Evolutionary conservation across 2,888 invertebrate genomes (phyloP).

Genomic region (Eupithecia subumbrata): DNA sequence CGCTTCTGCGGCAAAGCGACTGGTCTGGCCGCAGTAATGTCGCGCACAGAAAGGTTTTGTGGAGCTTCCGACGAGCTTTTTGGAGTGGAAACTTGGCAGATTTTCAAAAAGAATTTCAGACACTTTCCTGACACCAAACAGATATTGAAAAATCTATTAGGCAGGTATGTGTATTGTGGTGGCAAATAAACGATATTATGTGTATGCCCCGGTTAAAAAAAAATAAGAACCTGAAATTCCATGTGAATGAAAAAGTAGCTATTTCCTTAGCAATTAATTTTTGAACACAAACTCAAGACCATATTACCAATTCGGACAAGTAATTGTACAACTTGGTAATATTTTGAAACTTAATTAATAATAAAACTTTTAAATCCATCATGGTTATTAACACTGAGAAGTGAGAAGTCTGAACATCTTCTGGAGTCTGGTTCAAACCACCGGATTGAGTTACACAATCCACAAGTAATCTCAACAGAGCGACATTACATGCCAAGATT

Average conservation of each 20-base stretch:
- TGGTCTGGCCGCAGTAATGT: slow-evolving; percentile 77
- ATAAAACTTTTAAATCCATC: too few species aligned
- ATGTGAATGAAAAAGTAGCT: too few species aligned
- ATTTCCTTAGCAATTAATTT: not conserved
- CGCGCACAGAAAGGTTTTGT: slow-evolving; percentile 60
- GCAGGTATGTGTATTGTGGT: too few species aligned
- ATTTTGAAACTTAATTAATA: not conserved
- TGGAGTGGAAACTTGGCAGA: slow-evolving; percentile 24
- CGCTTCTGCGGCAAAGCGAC: slow-evolving; percentile 73
- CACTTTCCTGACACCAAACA: not conserved
- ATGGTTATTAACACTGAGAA: too few species aligned
- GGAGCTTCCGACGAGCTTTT: slow-evolving; percentile 50
- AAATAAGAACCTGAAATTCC: not conserved
- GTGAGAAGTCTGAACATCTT: too few species aligned
- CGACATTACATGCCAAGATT: too few species aligned
- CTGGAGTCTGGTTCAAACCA: too few species aligned
- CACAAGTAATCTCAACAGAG: too few species aligned
- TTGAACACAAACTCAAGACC: not conserved
- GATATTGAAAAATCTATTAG: too few species aligned
- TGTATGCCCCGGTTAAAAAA: not conserved
- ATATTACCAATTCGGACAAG: not conserved
- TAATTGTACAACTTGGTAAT: not conserved
- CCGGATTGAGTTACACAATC: too few species aligned
- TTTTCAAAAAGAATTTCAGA: not conserved
- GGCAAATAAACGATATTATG: too few species aligned